Conservation (phyloP, 2,888 invertebrate species). For the Pammene fasciana region DNA sequence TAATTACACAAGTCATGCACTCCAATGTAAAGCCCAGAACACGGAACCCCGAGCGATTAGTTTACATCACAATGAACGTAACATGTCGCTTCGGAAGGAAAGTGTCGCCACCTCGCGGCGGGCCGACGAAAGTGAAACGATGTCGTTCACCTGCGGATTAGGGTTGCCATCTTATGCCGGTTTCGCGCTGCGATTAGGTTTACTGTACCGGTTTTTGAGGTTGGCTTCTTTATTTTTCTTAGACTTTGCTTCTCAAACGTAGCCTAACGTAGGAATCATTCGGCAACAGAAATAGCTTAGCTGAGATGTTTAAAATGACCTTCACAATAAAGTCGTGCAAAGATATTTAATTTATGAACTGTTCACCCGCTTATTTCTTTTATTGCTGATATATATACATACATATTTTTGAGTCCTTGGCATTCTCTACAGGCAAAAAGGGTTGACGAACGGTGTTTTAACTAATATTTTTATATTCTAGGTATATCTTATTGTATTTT, state of each 20-base stretch:
- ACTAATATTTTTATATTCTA: too few species aligned
- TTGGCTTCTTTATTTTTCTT: neutral
- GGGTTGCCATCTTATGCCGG: conserved; percentile 1
- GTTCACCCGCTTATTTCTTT: too few species aligned
- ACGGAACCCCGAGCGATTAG: conserved; percentile 32
- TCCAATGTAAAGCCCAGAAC: conserved; percentile 30
- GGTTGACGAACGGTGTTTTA: too few species aligned
- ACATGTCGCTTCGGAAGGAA: conserved; percentile 56
- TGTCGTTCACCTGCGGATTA: conserved; percentile 62
- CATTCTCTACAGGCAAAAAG: too few species aligned
- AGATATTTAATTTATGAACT: too few species aligned
- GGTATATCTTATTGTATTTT: neutral
- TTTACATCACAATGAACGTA: conserved; percentile 42
- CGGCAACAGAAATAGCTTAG: too few species aligned
- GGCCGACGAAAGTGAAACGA: conserved; percentile 71
- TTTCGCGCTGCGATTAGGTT: conserved; percentile 19
- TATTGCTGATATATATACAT: too few species aligned
- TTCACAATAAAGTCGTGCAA: too few species aligned
- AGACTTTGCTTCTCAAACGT: too few species aligned
- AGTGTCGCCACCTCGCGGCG: conserved; percentile 69
- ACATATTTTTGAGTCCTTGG: too few species aligned
- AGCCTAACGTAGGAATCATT: too few species aligned
- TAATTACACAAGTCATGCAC: conserved; percentile 20
- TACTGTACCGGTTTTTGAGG: conserved; percentile 13
- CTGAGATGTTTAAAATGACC: too few species aligned